phyloP scores from a whole-genome alignment of 2,888 invertebrate species.

The Hirtodrosophila confusa region DNA sequence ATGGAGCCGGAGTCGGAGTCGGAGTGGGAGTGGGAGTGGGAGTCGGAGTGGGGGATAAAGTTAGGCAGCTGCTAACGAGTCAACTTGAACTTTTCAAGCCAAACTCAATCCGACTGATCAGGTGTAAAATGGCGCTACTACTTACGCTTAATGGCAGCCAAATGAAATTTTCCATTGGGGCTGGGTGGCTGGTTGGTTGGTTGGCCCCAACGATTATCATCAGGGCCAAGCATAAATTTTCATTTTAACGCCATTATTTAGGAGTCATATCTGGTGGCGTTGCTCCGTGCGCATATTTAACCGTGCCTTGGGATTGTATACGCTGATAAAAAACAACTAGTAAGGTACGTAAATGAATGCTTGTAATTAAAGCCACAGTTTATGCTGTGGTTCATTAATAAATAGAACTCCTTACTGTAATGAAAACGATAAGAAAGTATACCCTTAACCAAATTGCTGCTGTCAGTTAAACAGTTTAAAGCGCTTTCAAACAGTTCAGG shows the following conservation, averaged over 20 bases:
- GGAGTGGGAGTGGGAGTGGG: too few species aligned
- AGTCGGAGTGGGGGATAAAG: neutral
- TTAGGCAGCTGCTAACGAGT: constrained; percentile 6
- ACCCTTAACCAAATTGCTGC: too few species aligned
- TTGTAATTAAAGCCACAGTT: neutral
- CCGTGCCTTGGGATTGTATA: neutral
- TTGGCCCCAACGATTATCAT: constrained; percentile 7
- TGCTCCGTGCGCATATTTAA: neutral
- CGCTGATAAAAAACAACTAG: constrained; percentile 1
- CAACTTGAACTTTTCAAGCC: neutral
- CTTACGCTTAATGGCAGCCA: constrained; percentile 12
- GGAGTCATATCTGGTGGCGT: constrained; percentile 21
- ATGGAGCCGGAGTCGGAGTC: neutral
- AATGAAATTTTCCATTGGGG: constrained; percentile 17
- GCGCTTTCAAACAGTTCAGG: too few species aligned
- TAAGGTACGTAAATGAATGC: constrained; percentile 8
- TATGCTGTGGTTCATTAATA: neutral
- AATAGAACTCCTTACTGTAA: too few species aligned
- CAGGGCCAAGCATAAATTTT: constrained; percentile 50
- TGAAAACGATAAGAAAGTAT: too few species aligned
- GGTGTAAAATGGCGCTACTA: constrained; percentile 19
- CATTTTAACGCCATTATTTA: constrained; percentile 54
- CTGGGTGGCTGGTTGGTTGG: neutral
- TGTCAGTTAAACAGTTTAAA: too few species aligned
- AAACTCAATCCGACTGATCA: constrained; percentile 30